Evolutionary conservation across 2,888 invertebrate genomes (phyloP), one percentile per base, ranked within the genome.

Genomic region (Trachelus iudaicus): DNA sequence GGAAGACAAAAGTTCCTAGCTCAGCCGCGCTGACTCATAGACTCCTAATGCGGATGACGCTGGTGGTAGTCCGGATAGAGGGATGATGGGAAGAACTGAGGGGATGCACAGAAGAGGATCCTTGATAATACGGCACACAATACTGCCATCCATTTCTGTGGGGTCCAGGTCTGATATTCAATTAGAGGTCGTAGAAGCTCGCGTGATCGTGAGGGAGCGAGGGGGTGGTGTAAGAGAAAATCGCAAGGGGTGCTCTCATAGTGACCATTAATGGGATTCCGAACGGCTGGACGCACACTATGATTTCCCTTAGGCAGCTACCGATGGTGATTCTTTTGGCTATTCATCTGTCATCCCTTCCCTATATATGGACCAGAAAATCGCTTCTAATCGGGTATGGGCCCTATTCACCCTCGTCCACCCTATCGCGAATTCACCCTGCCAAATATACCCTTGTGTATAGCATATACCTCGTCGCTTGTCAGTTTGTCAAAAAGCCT

Each of bases 241-340:
- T 71, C 71, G 33, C 71, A 34, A 31, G 71, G 33, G 71, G 12
- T 33, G 71, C 31, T 31, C 71, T 9, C 1, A 71, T 6, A 71
- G 71, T 71, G 71, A 71, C 71, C 71, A 31, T 71, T 71, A 31
- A 71, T 71, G 71, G 31, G 71, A 71, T 71, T 71, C 34, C 71
- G 71, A 71, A 34, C 71, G 71, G 15, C 33, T 34, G 33, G 71
- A 71, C 31, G 71, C n/a, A 34, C 31, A 23, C 33, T 71, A 34
- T 34, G 71, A 56, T 56, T 56, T 23, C 56, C 56, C 56, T 56
- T 23, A 56, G 56, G 56, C 23, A 23, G 56, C 56, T 56, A 56
- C 56, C 56, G 23, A 56, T 56, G 23, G 9, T 23, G 2, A 56
- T 56, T 56, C 23, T 56, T 23, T 56, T 23, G 56, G 23, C 56